A percentile compares a stretch with the other conserved stretches of the same genome.
These are phyloP conservation scores for Ypsolopha sequella DNA, from an alignment of 2,888 invertebrate genomes.

Conservation along the genomic window DNA sequence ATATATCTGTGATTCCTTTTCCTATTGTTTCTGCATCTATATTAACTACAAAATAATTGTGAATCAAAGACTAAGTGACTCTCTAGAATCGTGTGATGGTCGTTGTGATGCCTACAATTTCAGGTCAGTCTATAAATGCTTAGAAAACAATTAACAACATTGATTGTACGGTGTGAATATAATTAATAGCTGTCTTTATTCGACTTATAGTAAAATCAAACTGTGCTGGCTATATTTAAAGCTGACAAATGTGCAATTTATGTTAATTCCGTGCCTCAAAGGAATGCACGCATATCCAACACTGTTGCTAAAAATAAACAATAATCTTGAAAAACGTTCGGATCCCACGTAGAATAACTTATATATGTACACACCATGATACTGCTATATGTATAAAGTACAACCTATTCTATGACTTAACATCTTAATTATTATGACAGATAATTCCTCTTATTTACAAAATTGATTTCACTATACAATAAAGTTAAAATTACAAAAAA, in stretches of 20 bases:
- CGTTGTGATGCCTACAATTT: constrained; percentile 40
- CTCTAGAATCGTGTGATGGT: constrained; percentile 38
- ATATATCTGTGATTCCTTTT: constrained; percentile 5
- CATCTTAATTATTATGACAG: constrained; percentile 64
- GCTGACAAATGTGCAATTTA: constrained; percentile 57
- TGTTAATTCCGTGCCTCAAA: constrained; percentile 16
- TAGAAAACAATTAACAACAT: constrained; percentile 16
- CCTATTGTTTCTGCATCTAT: constrained; percentile 32
- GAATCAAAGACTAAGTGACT: constrained; percentile 10
- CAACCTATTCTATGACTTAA: constrained; percentile 64
- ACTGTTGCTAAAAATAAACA: constrained; percentile 10
- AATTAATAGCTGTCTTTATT: constrained; percentile 6
- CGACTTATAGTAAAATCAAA: constrained; percentile 30
- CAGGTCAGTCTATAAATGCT: constrained; percentile 39
- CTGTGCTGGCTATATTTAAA: constrained; percentile 50
- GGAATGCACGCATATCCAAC: too few relatives aligned
- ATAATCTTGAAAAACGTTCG: constrained; percentile 6
- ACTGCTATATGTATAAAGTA: constrained; percentile 56
- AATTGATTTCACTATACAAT: constrained; percentile 55
- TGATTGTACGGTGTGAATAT: constrained; percentile 13
- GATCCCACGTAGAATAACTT: constrained; percentile 37
- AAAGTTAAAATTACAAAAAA: constrained; percentile 51
- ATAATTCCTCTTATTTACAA: constrained; percentile 69
- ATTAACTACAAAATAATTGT: constrained; percentile 22
- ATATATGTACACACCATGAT: constrained; percentile 47